Evolutionary conservation across 2,797 vertebrate species (phyloP).

Genomic region (Gymnopithys bicolor): DNA sequence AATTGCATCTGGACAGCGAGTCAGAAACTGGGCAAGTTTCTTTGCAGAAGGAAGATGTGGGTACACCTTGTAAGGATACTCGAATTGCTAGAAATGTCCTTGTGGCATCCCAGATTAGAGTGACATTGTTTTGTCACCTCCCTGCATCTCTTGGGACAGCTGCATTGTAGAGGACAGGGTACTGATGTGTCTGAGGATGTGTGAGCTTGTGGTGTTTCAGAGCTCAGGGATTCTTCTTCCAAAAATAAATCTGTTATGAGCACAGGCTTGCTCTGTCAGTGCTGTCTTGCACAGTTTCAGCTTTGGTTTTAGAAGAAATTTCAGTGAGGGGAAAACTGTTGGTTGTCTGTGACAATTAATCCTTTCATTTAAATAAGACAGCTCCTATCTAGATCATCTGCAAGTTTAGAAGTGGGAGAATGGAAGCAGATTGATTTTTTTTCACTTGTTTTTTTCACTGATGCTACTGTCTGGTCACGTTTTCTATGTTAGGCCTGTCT

Average conservation of each 20-base stretch:
- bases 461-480: neutral
- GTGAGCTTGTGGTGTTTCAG: neutral
- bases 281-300: neutral
- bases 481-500: accelerated
- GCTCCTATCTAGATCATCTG: neutral
- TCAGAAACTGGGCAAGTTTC: neutral
- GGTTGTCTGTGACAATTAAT: neutral
- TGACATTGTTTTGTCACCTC: neutral
- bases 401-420: neutral
- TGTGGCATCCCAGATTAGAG: neutral
- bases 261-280: neutral
- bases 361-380: neutral
- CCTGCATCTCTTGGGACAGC: neutral
- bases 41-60: neutral
- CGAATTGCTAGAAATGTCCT: neutral
- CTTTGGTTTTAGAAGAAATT: neutral
- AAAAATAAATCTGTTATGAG: neutral
- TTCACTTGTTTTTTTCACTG: neutral
- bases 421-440: neutral
- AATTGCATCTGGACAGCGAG: neutral
- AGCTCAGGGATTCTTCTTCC: neutral
- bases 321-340: neutral
- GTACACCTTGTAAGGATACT: neutral
- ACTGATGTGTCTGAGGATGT: neutral
- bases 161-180: neutral